phyloP scores from a whole-genome alignment of 1,140 invertebrate species.

The Drosophila trapezifrons region DNA sequence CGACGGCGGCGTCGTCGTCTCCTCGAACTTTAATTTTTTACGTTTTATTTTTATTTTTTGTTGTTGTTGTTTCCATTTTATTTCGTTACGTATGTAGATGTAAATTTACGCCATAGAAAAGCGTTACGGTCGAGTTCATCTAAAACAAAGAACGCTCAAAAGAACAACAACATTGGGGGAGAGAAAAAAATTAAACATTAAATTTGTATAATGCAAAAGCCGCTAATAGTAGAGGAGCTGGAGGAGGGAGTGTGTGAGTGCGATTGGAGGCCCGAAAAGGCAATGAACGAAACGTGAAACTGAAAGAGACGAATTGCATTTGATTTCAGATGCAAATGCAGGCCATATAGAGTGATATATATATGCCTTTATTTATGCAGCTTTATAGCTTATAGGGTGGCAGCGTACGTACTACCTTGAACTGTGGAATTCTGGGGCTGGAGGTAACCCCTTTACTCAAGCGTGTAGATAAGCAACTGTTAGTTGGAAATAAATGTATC shows the following conservation, averaged over 20 bases:
- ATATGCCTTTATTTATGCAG: slow-evolving; percentile 25
- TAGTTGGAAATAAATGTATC: background rate
- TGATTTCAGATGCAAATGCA: slow-evolving; percentile 56
- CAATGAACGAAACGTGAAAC: slow-evolving; percentile 70
- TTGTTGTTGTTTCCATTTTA: slow-evolving; percentile 71
- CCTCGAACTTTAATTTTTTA: slow-evolving; percentile 63
- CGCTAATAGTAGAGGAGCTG: slow-evolving; percentile 62
- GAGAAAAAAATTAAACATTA: slow-evolving; percentile 78
- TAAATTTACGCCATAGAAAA: slow-evolving; percentile 83
- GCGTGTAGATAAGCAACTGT: background rate
- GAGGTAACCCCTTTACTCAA: slow-evolving; percentile 5
- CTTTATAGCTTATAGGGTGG: background rate
- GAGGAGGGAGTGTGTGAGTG: slow-evolving; percentile 10
- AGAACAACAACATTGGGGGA: slow-evolving; percentile 44
- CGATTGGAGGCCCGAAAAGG: slow-evolving; percentile 47
- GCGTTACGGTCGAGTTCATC: slow-evolving; percentile 82
- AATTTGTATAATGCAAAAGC: slow-evolving; percentile 81
- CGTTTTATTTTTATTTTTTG: slow-evolving; percentile 14
- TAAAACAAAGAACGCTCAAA: slow-evolving; percentile 82
- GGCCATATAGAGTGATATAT: slow-evolving; percentile 41
- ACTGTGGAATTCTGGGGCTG: slow-evolving; percentile 27
- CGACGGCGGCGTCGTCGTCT: slow-evolving; percentile 46
- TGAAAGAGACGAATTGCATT: slow-evolving; percentile 74
- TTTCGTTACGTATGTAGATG: slow-evolving; percentile 82
- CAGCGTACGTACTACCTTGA: slow-evolving; percentile 45